Evolutionary conservation across 2,797 vertebrate species (phyloP).

Genomic region (Denticeps clupeoides): DNA sequence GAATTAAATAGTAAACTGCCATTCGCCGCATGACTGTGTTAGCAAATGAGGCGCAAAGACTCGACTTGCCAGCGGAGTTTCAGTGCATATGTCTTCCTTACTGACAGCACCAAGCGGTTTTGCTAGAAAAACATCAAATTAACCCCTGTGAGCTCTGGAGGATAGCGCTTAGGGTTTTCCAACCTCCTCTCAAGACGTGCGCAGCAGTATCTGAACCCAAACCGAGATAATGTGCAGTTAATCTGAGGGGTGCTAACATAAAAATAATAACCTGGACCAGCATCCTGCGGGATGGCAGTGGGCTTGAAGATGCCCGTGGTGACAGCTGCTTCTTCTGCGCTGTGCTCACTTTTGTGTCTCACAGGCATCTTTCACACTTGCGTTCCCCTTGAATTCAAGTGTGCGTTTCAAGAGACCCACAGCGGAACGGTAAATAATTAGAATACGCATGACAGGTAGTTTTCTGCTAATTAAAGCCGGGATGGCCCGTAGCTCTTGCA

Average conservation of each 20-base stretch:
- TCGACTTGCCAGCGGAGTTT: too few relatives aligned
- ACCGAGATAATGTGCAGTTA: background rate
- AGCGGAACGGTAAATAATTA: conserved; percentile 7
- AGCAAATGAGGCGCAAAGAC: too few relatives aligned
- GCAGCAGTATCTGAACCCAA: background rate
- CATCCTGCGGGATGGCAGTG: background rate
- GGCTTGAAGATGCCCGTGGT: background rate
- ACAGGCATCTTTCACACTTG: background rate
- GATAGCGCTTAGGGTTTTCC: background rate
- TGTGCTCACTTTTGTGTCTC: background rate
- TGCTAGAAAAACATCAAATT: background rate
- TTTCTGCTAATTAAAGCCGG: conserved; percentile 10
- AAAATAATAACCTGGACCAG: background rate
- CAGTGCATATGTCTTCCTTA: too few relatives aligned
- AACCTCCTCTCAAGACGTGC: background rate
- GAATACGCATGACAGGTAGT: background rate
- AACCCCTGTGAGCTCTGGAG: background rate
- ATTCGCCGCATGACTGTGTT: too few relatives aligned
- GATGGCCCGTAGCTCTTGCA: conserved; percentile 5
- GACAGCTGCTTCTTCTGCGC: background rate
- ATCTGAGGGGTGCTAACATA: background rate
- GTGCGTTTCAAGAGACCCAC: conserved; percentile 7
- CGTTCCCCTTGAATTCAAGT: conserved; percentile 4
- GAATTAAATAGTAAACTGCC: too few relatives aligned
- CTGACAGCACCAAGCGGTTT: too few relatives aligned